Base-by-base conservation (phyloP, 2,888 invertebrate genomes). In the Axea sp. region DNA sequence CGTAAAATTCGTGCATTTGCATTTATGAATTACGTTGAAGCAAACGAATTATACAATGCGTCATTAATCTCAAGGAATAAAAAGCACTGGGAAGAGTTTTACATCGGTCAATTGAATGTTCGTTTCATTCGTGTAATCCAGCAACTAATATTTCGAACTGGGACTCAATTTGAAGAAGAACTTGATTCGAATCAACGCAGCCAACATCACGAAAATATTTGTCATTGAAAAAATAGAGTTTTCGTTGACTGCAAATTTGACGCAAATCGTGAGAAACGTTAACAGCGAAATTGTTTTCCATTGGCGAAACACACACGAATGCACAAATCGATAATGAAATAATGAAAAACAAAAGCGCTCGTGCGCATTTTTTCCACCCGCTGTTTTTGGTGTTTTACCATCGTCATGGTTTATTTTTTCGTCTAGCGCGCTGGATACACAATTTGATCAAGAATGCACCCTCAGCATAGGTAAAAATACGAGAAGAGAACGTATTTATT, bases 301-400 rank as follows among this genome's bases (percentile, higher is more conserved):
- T 30, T 41, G 39, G 31, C 41, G 31, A n/a, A n/a, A 22, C 24
- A 15, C 62, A 33, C 49, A 41, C 41, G 41, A 41, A 14, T 30
- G 39, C 45, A 14, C 51, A 51, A 62, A 51, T 62, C 62, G 33
- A 62, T 62, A 62, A 62, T 51, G 62, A 62, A 62, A 62, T 62
- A 51, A 62, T 33, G 31, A 41, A 39, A 62, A 62, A 62, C 51
- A 62, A 62, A 51, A 62, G 62, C 47, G 30, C 60, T 39, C 49
- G 39, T 49, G 60, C 35, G 47, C 59, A 59, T 60, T 51, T 49
- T 60, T 62, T 41, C 41, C 15, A 5, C n/a, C 37, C 51, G 51
- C 39, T 15, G 24, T 62, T 62, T 30, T 24, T 8, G 12, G 5
- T 26, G 14, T 12, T 28, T 60, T 17, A 26, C 15, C 12, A 35